Evolutionary conservation across 2,113 vertebrate species (phyloP).

Genomic region (Anthoscopus minutus): DNA sequence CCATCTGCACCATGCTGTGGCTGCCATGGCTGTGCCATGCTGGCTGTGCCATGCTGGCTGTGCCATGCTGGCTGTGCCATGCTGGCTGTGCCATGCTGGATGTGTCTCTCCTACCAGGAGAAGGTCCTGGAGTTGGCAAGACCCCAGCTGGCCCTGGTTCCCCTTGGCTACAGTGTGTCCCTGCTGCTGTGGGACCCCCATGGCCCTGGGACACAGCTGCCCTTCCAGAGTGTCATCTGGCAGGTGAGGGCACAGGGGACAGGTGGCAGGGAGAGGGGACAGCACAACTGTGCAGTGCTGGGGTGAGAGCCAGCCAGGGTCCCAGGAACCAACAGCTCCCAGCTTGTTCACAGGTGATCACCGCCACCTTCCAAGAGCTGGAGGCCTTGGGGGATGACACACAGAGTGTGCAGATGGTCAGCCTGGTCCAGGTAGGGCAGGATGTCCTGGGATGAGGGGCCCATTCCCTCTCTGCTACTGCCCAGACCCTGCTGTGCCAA

Average conservation of each 20-base stretch:
- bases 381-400: not conserved
- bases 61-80: not conserved
- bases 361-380: slow-evolving; percentile 55
- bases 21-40: not conserved
- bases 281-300: not conserved
- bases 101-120: slow-evolving; percentile 52
- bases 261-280: not conserved
- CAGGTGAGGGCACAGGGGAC: slow-evolving; percentile 59
- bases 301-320: not conserved
- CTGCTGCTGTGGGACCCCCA: slow-evolving; percentile 72
- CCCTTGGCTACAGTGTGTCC: slow-evolving; percentile 70
- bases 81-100: not conserved
- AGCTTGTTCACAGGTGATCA: slow-evolving; percentile 55
- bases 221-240: slow-evolving; percentile 58
- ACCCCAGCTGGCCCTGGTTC: slow-evolving; percentile 61
- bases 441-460: not conserved
- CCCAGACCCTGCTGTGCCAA: not conserved
- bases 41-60: not conserved
- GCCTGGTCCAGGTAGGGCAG: slow-evolving; percentile 71
- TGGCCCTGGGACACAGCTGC: not conserved
- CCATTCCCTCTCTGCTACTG: not conserved
- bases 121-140: slow-evolving; percentile 66
- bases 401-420: slow-evolving; percentile 62
- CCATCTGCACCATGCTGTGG: not conserved
- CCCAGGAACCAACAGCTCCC: not conserved